phyloP scores from a whole-genome alignment of 2,113 vertebrate species.

The Erythrocercus mccallii region DNA sequence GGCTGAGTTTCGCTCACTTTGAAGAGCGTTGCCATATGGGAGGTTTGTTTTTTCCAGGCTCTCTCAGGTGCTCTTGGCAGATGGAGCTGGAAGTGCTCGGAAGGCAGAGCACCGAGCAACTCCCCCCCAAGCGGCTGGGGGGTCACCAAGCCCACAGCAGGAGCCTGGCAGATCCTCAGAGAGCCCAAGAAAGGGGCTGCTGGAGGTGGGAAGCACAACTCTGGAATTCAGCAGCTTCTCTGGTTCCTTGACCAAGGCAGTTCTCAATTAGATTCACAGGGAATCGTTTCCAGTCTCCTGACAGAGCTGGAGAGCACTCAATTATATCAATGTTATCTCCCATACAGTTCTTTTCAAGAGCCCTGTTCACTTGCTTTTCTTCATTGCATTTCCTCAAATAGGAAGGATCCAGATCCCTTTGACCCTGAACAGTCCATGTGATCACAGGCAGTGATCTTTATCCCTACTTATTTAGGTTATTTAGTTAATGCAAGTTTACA shows the following conservation, averaged over 20 bases:
- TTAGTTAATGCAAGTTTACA: background rate
- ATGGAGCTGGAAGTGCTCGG: background rate
- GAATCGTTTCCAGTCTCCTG: background rate
- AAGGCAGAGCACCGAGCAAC: background rate
- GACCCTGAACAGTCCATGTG: background rate
- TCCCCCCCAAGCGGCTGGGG: accelerated
- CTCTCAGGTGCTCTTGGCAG: slow-evolving; percentile 32
- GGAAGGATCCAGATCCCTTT: background rate
- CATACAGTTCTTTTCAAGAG: background rate
- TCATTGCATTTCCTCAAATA: background rate
- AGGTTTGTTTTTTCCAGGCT: background rate
- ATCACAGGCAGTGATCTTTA: background rate
- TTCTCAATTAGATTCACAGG: background rate
- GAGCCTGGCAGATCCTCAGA: background rate
- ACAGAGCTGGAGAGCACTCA: background rate
- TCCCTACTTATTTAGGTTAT: background rate
- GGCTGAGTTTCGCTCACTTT: slow-evolving; percentile 7
- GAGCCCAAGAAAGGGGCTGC: accelerated
- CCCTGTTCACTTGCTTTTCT: background rate
- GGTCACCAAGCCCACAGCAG: background rate
- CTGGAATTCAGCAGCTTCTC: background rate
- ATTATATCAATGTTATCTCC: background rate
- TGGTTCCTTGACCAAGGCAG: background rate
- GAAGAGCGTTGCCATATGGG: slow-evolving; percentile 10
- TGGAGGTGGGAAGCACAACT: background rate